Evolutionary conservation across 1,140 invertebrate genomes (phyloP).

Genomic region (Hermatobates lingyangjiaoensis): DNA sequence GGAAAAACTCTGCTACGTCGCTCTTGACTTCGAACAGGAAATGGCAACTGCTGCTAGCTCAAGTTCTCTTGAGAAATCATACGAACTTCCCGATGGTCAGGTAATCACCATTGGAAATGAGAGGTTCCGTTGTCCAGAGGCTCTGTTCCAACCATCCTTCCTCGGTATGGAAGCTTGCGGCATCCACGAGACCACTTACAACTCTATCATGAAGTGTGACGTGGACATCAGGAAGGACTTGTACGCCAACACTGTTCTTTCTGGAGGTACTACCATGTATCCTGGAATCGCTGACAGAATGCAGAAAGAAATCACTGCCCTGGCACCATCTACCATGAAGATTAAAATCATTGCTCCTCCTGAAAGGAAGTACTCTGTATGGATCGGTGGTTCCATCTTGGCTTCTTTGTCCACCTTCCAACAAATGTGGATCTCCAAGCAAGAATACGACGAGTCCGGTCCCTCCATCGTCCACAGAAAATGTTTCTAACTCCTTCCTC

Average conservation of each 20-base stretch:
- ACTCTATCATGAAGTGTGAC: conserved; percentile 94
- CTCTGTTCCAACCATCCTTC: conserved; percentile 90
- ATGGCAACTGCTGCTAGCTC: conserved; percentile 85
- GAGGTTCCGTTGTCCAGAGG: conserved; percentile 92
- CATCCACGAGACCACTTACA: conserved; percentile 88
- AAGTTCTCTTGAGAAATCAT: conserved; percentile 80
- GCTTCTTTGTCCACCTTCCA: conserved; percentile 77
- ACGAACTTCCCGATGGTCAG: conserved; percentile 85
- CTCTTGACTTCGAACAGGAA: conserved; percentile 82
- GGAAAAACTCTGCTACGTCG: conserved; percentile 81
- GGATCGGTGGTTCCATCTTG: conserved; percentile 74
- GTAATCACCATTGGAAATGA: conserved; percentile 73
- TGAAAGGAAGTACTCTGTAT: conserved; percentile 68
- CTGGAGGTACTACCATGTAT: conserved; percentile 94
- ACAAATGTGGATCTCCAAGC: conserved; percentile 91
- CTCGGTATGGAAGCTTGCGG: conserved; percentile 88
- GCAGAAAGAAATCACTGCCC: conserved; percentile 54
- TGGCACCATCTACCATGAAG: conserved; percentile 56
- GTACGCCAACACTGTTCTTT: conserved; percentile 89
- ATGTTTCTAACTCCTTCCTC: conserved; percentile 58
- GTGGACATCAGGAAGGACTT: conserved; percentile 85
- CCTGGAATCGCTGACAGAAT: conserved; percentile 69
- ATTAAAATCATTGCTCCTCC: conserved; percentile 70
- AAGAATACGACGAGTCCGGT: conserved; percentile 88
- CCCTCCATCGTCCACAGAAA: conserved; percentile 88